A percentile compares a stretch with the other conserved stretches of the same genome.
phyloP scores from a whole-genome alignment of 2,113 vertebrate species.

The Semnopithecus entellus region DNA sequence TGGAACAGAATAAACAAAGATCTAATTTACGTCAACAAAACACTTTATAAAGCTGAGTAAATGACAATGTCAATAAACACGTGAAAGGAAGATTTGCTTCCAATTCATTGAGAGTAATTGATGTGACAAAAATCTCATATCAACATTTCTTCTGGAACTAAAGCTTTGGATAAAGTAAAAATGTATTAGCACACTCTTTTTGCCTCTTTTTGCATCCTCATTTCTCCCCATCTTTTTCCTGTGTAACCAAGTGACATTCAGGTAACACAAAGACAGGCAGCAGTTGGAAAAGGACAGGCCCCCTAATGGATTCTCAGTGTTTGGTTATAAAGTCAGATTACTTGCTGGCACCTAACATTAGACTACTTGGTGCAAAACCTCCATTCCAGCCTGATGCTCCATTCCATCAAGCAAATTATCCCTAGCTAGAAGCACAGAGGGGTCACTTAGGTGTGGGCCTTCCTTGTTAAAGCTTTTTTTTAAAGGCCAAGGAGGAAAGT shows the following conservation, averaged over 20 bases:
- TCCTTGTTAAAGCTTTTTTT: constrained; percentile 67
- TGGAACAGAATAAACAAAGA: constrained; percentile 50
- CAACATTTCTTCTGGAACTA: background rate
- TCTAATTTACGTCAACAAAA: constrained; percentile 56
- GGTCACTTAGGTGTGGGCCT: background rate
- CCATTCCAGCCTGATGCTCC: background rate
- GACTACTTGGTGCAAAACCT: background rate
- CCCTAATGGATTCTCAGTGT: background rate
- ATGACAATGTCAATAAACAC: constrained; percentile 31
- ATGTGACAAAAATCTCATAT: constrained; percentile 13
- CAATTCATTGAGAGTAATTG: constrained; percentile 25
- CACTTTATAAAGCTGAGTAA: constrained; percentile 45
- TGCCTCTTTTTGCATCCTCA: background rate
- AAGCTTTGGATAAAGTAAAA: background rate
- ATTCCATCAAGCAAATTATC: background rate
- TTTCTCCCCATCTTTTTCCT: background rate
- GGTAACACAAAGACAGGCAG: background rate
- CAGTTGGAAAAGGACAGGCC: background rate
- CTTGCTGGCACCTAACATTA: background rate
- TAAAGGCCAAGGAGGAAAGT: constrained; percentile 70
- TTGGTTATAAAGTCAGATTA: background rate
- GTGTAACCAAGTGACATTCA: background rate
- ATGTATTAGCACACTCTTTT: background rate
- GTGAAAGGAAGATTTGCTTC: constrained; percentile 59
- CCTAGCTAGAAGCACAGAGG: background rate